Conservation (phyloP, 1,140 invertebrate species). For the Apis dorsata region DNA sequence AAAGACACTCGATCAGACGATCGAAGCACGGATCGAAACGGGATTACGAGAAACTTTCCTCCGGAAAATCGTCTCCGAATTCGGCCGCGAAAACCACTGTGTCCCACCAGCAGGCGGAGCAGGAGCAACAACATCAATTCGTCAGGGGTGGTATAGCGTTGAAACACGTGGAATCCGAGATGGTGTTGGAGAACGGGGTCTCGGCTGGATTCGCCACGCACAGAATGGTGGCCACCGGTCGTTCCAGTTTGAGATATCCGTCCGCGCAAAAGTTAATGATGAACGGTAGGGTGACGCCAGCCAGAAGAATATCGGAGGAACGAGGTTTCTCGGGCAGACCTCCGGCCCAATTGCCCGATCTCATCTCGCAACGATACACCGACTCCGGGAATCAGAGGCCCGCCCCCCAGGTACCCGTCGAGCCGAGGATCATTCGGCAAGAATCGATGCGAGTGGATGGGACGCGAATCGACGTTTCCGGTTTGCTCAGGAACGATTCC, state of each 20-base stretch:
- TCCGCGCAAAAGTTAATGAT: conserved; percentile 78
- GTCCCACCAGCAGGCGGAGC: conserved; percentile 48
- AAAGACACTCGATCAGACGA: conserved; percentile 69
- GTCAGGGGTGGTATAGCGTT: conserved; percentile 38
- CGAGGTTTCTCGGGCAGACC: conserved; percentile 59
- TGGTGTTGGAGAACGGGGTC: conserved; percentile 68
- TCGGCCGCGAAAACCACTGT: conserved; percentile 57
- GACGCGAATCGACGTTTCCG: conserved; percentile 62
- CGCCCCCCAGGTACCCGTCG: conserved; percentile 72
- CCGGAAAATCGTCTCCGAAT: conserved; percentile 63
- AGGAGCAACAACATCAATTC: conserved; percentile 60
- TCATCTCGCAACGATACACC: conserved; percentile 72
- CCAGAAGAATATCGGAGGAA: conserved; percentile 71
- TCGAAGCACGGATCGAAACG: conserved; percentile 67
- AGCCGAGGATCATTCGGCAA: conserved; percentile 71
- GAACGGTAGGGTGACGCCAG: conserved; percentile 78
- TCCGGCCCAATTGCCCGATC: conserved; percentile 72
- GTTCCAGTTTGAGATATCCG: conserved; percentile 78
- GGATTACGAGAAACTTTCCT: conserved; percentile 59
- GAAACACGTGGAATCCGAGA: conserved; percentile 65
- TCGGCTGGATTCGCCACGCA: conserved; percentile 71
- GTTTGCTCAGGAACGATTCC: conserved; percentile 61
- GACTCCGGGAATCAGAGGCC: conserved; percentile 72
- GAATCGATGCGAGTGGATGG: conserved; percentile 73
- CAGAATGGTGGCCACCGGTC: conserved; percentile 70